These are phyloP conservation scores for Dendrolimus kikuchii DNA, from an alignment of 1,140 invertebrate genomes.

Conservation along the genomic window DNA sequence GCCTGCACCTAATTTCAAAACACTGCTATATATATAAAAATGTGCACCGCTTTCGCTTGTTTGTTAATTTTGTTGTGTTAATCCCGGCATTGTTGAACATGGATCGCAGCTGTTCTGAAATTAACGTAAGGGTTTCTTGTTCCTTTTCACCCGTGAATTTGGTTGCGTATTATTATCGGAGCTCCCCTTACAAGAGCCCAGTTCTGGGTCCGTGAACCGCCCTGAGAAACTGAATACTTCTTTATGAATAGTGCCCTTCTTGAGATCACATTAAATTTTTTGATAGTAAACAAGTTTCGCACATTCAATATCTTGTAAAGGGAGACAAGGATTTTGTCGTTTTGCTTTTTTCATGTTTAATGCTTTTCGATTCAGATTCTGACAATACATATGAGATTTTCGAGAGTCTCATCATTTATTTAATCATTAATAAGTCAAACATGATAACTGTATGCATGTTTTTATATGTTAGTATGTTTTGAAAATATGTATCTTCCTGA, in stretches of 20 bases:
- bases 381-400: no score
- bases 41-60: slow-evolving; percentile 31
- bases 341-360: slow-evolving; percentile 12
- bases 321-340: slow-evolving; percentile 12
- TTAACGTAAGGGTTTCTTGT: slow-evolving; percentile 56
- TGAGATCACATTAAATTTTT: slow-evolving; percentile 53
- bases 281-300: slow-evolving; percentile 58
- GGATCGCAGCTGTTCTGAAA: slow-evolving; percentile 48
- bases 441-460: no score
- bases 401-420: no score
- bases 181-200: slow-evolving; percentile 43
- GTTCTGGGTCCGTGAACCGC: slow-evolving; percentile 37
- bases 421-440: no score
- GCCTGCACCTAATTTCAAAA: slow-evolving; percentile 38
- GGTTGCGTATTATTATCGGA: slow-evolving; percentile 53
- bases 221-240: slow-evolving; percentile 51
- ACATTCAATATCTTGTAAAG: slow-evolving; percentile 33
- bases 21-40: slow-evolving; percentile 39
- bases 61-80: slow-evolving; percentile 53
- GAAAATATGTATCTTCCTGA: no score
- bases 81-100: slow-evolving; percentile 51
- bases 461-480: no score
- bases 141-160: slow-evolving; percentile 51
- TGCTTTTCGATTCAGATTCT: slow-evolving; percentile 1
- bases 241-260: slow-evolving; percentile 55